Base-by-base conservation (phyloP, 2,113 vertebrate genomes). In the Steatornis caripensis region DNA sequence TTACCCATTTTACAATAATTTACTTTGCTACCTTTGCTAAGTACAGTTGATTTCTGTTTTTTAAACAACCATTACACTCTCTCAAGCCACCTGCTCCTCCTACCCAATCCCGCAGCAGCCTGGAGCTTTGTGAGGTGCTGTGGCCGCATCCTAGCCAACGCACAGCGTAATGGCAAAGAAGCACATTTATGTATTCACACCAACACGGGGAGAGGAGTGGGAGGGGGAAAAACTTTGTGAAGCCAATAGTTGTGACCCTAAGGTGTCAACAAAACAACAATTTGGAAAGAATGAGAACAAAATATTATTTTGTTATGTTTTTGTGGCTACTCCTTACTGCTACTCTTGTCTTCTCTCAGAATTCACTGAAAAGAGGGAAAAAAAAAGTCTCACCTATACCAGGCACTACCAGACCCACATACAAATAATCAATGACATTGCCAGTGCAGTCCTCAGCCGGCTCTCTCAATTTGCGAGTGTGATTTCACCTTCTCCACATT, bases 401-500 rank as follows among this genome's bases (percentile, higher is more conserved):
- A 82, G 54, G 22, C 19, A 26, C 34, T 60, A 61, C 24, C 34
- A 76, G 55, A 95, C 27, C 53, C 37, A 5, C 32, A 57, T 30
- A 65, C 34, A 48, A 80, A 57, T 13, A 65, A 79, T 70, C 48
- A n/a, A 1, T 34, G 71, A 37, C 18, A 6, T 66, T 57, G 48
- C 19, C 57, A 19, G 51, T 5, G 61, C 39, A 76, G 77, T 51
- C 36, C 48, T 72, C 36, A 51, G 43, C 61, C 53, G 53, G 48
- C 51, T 64, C 34, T 71, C 3, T 2, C 74, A 46, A 21, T 65
- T 34, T 82, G 39, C 0, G 2, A 89, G 77, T 19, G 21, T 64
- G 81, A 82, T 89, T 94, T 93, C 93, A 89, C 87, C 91, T 94
- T 91, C 91, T 82, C 77, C 74, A 15, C 8, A 5, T 65, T 82